phyloP scores from a whole-genome alignment of 2,797 vertebrate species.

The Coranthus polyacanthus region DNA sequence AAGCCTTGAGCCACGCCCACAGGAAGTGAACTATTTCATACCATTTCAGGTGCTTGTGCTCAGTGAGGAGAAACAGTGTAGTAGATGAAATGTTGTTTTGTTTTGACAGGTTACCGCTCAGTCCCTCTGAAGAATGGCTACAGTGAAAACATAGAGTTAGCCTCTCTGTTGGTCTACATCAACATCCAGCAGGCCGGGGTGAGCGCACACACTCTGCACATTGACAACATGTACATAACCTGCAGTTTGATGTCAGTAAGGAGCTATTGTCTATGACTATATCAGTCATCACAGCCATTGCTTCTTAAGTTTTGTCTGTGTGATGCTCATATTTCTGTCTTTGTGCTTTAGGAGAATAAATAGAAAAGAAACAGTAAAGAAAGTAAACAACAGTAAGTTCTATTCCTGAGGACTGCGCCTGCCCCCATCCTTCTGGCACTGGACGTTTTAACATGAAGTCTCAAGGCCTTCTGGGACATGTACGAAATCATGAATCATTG shows the following conservation, averaged over 20 bases:
- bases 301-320: too few species aligned
- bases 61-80: too few species aligned
- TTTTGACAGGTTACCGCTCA: constrained; percentile 90
- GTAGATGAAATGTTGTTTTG: not conserved
- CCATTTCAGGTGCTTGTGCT: too few species aligned
- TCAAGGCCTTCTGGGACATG: not conserved
- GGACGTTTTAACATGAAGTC: not conserved
- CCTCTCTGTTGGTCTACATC: constrained; percentile 93
- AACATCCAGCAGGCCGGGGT: constrained; percentile 90
- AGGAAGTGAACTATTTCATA: too few species aligned
- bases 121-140: constrained; percentile 95
- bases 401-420: constrained; percentile 86
- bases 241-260: not conserved
- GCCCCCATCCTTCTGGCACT: not conserved
- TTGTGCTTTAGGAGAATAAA: constrained; percentile 85
- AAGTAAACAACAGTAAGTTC: constrained; percentile 94
- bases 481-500: too few species aligned
- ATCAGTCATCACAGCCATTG: too few species aligned
- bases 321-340: constrained; percentile 4
- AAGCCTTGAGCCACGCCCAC: too few species aligned
- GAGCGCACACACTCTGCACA: constrained; percentile 68
- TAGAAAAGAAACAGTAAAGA: too few species aligned
- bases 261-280: too few species aligned
- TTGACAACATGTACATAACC: too few species aligned
- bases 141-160: constrained; percentile 92